Percentiles rank a stretch among this genome's conserved stretches.
These are phyloP conservation scores for Sminthurinus signatus DNA, from an alignment of 1,140 invertebrate species.

Conservation along the genomic window DNA sequence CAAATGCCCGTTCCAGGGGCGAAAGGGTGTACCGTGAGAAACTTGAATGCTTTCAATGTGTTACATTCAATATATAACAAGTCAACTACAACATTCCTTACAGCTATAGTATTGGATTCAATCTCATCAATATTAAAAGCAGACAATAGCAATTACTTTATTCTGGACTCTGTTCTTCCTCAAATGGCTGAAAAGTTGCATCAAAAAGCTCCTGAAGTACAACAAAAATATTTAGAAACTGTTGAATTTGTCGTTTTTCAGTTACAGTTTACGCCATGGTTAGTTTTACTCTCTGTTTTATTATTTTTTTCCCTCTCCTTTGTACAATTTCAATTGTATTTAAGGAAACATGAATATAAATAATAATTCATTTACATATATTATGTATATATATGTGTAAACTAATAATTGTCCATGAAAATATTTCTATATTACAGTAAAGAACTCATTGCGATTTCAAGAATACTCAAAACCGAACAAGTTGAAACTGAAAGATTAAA, in stretches of 20 bases:
- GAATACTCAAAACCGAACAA: slow-evolving; percentile 33
- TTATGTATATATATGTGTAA: no score
- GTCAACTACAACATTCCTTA: slow-evolving; percentile 73
- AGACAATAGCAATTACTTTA: slow-evolving; percentile 98
- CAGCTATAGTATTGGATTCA: slow-evolving; percentile 85
- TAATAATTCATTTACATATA: no score
- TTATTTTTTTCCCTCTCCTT: no score
- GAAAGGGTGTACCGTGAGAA: slow-evolving; percentile 74
- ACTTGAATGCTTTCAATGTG: slow-evolving; percentile 92
- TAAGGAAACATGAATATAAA: no score
- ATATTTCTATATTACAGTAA: no score
- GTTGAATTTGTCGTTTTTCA: slow-evolving; percentile 95
- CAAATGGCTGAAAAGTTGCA: slow-evolving; percentile 95
- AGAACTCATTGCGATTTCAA: slow-evolving; percentile 90
- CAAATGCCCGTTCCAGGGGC: slow-evolving; percentile 81
- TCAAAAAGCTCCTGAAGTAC: slow-evolving; percentile 79
- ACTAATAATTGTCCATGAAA: no score
- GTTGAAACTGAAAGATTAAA: slow-evolving; percentile 28
- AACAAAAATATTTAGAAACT: slow-evolving; percentile 90
- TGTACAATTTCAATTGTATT: no score
- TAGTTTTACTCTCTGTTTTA: no score
- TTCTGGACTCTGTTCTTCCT: slow-evolving; percentile 77
- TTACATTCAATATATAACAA: slow-evolving; percentile 89
- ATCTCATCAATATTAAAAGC: slow-evolving; percentile 95
- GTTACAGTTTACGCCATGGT: slow-evolving; percentile 96